These are phyloP conservation scores for Strix uralensis DNA, from an alignment of 2,113 vertebrate genomes.

Conservation along the genomic window DNA sequence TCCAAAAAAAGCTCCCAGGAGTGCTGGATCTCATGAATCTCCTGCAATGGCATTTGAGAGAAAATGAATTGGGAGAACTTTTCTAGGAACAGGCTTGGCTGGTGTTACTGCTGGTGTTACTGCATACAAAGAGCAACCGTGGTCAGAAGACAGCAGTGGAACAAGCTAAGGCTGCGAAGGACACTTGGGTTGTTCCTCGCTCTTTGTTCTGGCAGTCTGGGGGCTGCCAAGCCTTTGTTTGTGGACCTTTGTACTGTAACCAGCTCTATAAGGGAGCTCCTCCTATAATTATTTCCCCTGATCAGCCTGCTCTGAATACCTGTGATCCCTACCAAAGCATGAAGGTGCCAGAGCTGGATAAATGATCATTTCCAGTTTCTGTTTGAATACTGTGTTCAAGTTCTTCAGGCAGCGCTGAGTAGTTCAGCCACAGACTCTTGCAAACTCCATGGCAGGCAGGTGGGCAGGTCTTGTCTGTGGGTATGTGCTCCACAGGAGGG, in stretches of 20 bases:
- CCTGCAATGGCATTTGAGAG: background rate
- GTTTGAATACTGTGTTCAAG: background rate
- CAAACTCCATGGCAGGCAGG: background rate
- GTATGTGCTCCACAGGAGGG: background rate
- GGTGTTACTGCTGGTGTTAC: background rate
- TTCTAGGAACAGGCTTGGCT: background rate
- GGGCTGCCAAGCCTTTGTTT: background rate
- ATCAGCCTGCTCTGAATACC: background rate
- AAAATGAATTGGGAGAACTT: background rate
- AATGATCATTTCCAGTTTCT: background rate
- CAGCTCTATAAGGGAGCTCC: background rate
- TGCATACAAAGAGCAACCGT: rapidly evolving
- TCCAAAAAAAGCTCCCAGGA: background rate
- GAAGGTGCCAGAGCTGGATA: background rate
- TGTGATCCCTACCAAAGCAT: background rate
- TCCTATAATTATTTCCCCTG: background rate
- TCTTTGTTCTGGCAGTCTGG: background rate
- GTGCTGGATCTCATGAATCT: background rate
- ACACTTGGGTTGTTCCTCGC: rapidly evolving
- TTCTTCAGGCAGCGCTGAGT: background rate
- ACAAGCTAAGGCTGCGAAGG: background rate
- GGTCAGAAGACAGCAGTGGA: background rate
- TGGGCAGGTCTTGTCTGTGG: background rate
- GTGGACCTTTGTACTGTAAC: background rate
- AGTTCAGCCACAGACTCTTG: background rate